Base-by-base conservation (phyloP, 2,113 vertebrate genomes). In the Scytalopus superciliaris region DNA sequence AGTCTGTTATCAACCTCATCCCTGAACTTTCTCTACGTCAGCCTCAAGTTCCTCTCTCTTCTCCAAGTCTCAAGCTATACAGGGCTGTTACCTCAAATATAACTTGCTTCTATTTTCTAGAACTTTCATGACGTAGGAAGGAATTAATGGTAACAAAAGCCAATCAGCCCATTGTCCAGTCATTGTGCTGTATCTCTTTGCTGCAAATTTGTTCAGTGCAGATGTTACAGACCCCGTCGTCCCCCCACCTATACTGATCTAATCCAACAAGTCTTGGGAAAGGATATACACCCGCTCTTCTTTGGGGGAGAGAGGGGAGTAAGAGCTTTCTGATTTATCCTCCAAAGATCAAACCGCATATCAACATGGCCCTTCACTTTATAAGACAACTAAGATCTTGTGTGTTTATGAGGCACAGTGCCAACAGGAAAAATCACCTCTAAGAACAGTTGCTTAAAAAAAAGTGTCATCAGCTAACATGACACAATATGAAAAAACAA, bases 101-200 rank as follows among this genome's bases (percentile, higher is more conserved):
- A 18, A 45, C 31, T 69, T 37, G 12, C 53, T 94, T 60, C 50
- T 3, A 13, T 52, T 63, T 52, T 59, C 49, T 19, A 89, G 18
- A 64, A 40, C 12, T 64, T 49, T 14, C 9, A 35, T 24, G 73
- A 30, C 8, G 22, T 1, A 64, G 19, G 30, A 55, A 72, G 9
- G 75, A 42, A 75, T 16, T 12, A 37, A 60, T 8, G 7, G 33
- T 12, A 55, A 37, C 40, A 67, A 28, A 82, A 87, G 3, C 19
- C 19, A 10, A 50, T 3, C 2, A 31, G 8, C 5, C 15, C n/a
- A 15, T 1, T 18, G 40, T 15, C 9, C 53, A 9, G 23, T 19
- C 39, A 28, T 5, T 50, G 18, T 12, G 30, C 21, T 27, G 14
- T 3, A 28, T 9, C 12, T 37, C n/a, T 12, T 28, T 67, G 30